phyloP scores from a whole-genome alignment of 2,797 vertebrate genomes.

The Aythya fuligula region DNA sequence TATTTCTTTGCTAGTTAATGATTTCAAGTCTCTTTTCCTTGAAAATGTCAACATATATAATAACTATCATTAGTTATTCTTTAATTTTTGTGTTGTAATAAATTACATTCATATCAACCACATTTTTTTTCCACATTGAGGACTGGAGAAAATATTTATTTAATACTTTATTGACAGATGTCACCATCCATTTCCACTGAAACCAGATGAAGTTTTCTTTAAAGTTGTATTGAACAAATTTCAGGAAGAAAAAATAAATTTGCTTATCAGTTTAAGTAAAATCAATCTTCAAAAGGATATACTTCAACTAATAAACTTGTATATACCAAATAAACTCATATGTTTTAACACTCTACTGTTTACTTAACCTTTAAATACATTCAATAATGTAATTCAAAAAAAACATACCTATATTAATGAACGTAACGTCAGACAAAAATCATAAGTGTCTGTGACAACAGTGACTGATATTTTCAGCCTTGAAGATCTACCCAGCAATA shows the following conservation, averaged over 20 bases:
- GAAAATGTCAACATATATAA: background rate
- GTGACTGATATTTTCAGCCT: background rate
- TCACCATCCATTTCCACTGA: background rate
- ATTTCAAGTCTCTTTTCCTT: background rate
- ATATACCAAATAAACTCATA: background rate
- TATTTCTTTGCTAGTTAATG: background rate
- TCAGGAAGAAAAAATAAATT: background rate
- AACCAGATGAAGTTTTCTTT: background rate
- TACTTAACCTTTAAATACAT: background rate
- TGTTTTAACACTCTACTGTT: background rate
- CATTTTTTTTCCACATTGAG: background rate
- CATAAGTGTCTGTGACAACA: fast-evolving
- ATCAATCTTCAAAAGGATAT: background rate
- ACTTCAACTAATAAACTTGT: background rate
- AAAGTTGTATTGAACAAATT: background rate
- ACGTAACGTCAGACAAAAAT: background rate
- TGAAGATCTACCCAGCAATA: background rate
- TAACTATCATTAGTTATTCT: background rate
- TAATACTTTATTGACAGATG: background rate
- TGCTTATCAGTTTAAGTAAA: background rate
- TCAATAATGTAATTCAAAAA: background rate
- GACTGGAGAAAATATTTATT: background rate
- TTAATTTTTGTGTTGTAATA: background rate
- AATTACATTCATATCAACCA: background rate
- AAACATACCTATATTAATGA: background rate